Percentiles rank a stretch among this genome's conserved stretches.
These are phyloP conservation scores for Callinectes sapidus DNA, from an alignment of 2,888 invertebrate genomes.

Conservation along the genomic window DNA sequence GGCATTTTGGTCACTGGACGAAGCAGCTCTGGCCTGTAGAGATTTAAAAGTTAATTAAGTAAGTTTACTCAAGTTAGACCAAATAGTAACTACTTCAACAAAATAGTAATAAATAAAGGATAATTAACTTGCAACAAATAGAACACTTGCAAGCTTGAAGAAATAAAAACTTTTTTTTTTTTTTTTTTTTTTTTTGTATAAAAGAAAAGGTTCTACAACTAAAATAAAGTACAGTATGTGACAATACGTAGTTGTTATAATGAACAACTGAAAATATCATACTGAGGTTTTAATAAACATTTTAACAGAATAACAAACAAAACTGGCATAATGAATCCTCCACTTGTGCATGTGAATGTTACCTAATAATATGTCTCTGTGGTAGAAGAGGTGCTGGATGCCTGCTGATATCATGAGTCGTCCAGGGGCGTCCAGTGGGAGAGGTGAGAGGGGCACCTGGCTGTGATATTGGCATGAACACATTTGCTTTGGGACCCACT, in stretches of 20 bases:
- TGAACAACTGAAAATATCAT: too few species aligned
- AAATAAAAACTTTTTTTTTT: background rate
- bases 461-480: slow-evolving; percentile 89
- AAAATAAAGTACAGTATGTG: background rate
- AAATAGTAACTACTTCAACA: background rate
- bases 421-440: slow-evolving; percentile 68
- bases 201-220: background rate
- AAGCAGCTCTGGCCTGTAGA: slow-evolving; percentile 83
- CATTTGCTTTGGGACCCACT: slow-evolving; percentile 79
- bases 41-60: background rate
- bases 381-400: slow-evolving; percentile 60
- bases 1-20: slow-evolving; percentile 77
- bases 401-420: slow-evolving; percentile 59
- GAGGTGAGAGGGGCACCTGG: slow-evolving; percentile 67
- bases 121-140: slow-evolving; percentile 39
- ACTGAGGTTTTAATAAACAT: too few species aligned
- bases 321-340: too few species aligned
- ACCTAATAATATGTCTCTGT: slow-evolving; percentile 69
- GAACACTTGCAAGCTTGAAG: slow-evolving; percentile 70
- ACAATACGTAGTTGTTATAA: too few species aligned
- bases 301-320: too few species aligned
- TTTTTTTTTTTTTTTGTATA: background rate
- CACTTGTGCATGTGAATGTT: background rate
- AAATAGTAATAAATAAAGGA: background rate
- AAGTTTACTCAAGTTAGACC: background rate